A percentile compares a stretch with the other conserved stretches of the same genome.
These are phyloP conservation scores for Dromococcyx pavoninus DNA, from an alignment of 2,797 vertebrate species.

Conservation along the genomic window DNA sequence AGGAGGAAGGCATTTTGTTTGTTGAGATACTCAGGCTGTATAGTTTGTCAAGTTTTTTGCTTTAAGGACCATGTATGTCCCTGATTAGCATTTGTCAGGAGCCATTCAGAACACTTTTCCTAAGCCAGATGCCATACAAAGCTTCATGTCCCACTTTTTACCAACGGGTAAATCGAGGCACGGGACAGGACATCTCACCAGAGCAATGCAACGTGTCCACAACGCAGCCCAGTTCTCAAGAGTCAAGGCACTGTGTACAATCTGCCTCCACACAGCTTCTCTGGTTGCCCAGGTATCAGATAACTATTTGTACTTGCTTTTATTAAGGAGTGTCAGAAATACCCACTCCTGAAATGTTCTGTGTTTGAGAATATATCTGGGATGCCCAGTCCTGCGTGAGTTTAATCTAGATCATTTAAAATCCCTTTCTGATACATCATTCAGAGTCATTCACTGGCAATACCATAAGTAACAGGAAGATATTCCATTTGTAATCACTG, in stretches of 20 bases:
- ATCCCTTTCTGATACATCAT: background rate
- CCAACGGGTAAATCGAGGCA: background rate
- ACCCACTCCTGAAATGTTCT: background rate
- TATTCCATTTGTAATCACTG: background rate
- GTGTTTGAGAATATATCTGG: background rate
- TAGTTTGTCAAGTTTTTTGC: background rate
- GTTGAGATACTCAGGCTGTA: slow-evolving; percentile 1
- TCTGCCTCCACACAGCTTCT: background rate
- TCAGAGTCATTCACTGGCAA: background rate
- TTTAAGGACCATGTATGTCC: background rate
- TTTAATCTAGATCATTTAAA: background rate
- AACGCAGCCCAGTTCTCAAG: background rate
- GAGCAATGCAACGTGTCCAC: accelerated
- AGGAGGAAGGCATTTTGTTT: slow-evolving; percentile 45
- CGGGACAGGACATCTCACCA: background rate
- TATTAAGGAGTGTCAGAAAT: background rate
- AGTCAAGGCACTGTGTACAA: background rate
- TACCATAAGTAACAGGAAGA: background rate
- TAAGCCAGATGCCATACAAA: background rate
- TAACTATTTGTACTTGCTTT: background rate
- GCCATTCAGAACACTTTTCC: background rate
- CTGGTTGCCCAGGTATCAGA: background rate
- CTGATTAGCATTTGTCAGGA: background rate
- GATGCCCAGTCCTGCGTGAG: background rate
- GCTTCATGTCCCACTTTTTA: background rate